Evolutionary conservation across 2,113 vertebrate species (phyloP).

Genomic region (Lathamus discolor): DNA sequence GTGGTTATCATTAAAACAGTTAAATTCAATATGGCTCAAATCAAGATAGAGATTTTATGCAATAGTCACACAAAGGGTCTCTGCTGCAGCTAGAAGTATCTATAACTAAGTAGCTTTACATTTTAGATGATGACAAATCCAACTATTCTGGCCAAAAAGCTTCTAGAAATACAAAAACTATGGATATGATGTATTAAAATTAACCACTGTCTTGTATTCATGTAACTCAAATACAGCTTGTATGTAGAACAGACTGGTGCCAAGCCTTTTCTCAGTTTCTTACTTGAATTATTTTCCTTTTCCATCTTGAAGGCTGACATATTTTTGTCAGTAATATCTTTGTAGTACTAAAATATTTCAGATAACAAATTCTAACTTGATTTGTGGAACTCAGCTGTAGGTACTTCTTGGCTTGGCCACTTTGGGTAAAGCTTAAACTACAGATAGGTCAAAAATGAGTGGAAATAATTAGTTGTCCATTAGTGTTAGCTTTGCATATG

Average conservation of each 20-base stretch:
- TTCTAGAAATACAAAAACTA: neutral
- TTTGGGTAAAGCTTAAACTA: neutral
- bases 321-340: neutral
- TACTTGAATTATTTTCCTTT: neutral
- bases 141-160: neutral
- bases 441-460: neutral
- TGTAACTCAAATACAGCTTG: neutral
- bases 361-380: neutral
- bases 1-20: neutral
- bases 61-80: neutral
- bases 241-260: neutral
- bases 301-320: neutral
- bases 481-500: neutral
- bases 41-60: neutral
- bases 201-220: neutral
- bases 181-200: neutral
- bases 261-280: neutral
- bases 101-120: neutral
- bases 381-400: neutral
- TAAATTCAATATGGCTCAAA: neutral
- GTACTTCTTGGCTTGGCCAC: neutral
- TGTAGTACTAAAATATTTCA: neutral
- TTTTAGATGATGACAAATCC: neutral
- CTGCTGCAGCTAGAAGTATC: neutral
- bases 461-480: neutral